Evolutionary conservation across 2,888 invertebrate genomes (phyloP).

Genomic region (Andrena fulva): DNA sequence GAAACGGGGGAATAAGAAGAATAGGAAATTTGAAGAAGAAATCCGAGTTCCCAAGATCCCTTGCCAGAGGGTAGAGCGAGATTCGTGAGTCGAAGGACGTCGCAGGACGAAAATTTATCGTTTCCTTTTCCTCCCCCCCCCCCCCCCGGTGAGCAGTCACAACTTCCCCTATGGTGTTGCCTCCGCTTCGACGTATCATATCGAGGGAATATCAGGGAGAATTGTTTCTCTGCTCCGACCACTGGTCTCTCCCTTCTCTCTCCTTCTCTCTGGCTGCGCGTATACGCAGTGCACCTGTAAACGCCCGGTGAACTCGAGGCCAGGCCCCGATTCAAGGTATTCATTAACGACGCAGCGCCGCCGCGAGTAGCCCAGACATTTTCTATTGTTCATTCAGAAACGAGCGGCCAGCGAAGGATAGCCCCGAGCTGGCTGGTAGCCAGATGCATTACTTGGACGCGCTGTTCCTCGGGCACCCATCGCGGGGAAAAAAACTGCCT

Average conservation of each 20-base stretch:
- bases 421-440: conserved; percentile 69
- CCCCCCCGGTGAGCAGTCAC: conserved; percentile 9
- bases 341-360: conserved; percentile 70
- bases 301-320: conserved; percentile 73
- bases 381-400: conserved; percentile 75
- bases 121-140: conserved; percentile 9
- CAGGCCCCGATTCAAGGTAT: conserved; percentile 73
- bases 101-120: conserved; percentile 30
- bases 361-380: conserved; percentile 71
- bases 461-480: conserved; percentile 22
- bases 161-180: conserved; percentile 34
- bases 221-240: conserved; percentile 45
- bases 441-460: conserved; percentile 58
- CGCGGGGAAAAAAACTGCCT: conserved; percentile 36
- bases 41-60: background rate
- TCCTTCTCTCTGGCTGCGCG: conserved; percentile 8
- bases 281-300: conserved; percentile 66
- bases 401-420: conserved; percentile 63
- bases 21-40: background rate
- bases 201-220: conserved; percentile 21
- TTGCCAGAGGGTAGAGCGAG: background rate
- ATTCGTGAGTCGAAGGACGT: background rate
- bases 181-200: conserved; percentile 20
- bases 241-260: conserved; percentile 32
- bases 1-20: too few species aligned